phyloP scores from a whole-genome alignment of 2,888 invertebrate species.

The Eudemis profundana region DNA sequence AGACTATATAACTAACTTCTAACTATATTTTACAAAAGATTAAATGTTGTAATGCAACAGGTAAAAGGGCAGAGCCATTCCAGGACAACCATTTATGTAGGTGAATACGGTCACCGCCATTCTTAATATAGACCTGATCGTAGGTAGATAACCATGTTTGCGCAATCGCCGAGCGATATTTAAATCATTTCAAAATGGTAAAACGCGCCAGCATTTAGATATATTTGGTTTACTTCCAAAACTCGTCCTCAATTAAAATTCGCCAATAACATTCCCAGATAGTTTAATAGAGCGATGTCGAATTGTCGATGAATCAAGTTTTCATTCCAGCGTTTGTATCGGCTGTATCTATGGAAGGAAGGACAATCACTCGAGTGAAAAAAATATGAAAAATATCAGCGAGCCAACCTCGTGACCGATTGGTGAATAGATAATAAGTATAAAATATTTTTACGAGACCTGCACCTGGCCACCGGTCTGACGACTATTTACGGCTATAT shows the following conservation, averaged over 20 bases:
- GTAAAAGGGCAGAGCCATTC: slow-evolving; percentile 2
- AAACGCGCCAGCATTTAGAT: not conserved
- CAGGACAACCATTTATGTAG: slow-evolving; percentile 29
- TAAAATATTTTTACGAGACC: slow-evolving; percentile 15
- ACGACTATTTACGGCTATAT: not conserved
- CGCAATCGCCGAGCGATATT: slow-evolving; percentile 4
- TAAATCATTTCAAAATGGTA: slow-evolving; percentile 18
- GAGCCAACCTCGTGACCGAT: slow-evolving; percentile 16
- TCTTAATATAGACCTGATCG: slow-evolving; percentile 34
- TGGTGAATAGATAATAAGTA: slow-evolving; percentile 19
- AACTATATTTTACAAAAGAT: not conserved
- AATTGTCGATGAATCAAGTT: slow-evolving; percentile 20
- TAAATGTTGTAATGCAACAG: slow-evolving; percentile 6
- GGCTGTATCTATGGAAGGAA: slow-evolving; percentile 46
- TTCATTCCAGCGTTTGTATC: slow-evolving; percentile 32
- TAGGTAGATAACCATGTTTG: slow-evolving; percentile 37
- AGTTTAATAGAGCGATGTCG: not conserved
- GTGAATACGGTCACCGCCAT: slow-evolving; percentile 24
- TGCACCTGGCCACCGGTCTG: slow-evolving; percentile 18
- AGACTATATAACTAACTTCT: too few species aligned
- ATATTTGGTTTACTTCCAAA: slow-evolving; percentile 7
- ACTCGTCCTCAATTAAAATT: slow-evolving; percentile 3
- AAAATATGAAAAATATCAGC: slow-evolving; percentile 4
- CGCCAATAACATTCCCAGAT: slow-evolving; percentile 6
- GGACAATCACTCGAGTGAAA: slow-evolving; percentile 47